Evolutionary conservation across 2,888 invertebrate genomes (phyloP), one percentile per base, ranked within the genome.

Genomic region (Syrphus vitripennis): DNA sequence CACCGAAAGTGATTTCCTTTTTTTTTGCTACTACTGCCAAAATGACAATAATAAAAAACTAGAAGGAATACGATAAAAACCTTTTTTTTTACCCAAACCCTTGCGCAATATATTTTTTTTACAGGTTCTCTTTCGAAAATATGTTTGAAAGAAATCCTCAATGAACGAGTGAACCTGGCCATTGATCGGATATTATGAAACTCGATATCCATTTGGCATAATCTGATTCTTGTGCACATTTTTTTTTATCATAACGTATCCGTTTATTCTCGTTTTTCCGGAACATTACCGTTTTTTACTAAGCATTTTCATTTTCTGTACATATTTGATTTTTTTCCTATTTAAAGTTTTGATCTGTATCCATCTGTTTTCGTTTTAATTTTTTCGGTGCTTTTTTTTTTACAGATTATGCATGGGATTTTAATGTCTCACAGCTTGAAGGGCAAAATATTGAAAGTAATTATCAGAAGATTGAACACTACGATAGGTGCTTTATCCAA

Each of bases 1-100:
- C 87, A 71, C 19, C 34, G 53, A 34, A 74, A 83, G 78, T 87
- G 78, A 83, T 77, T 83, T 83, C 65, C 70, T 40, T 67, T 75
- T 79, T 77, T 78, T 79, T 89, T 90, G 90, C 82, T 87, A 88
- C 87, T 87, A 90, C 88, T 90, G 88, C 4, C 42, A 9, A 79
- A 53, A 59, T 26, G 16, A 37, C 45, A 71, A 65, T 29, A 31
- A 50, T n/a, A n/a, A 59, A 75, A 59, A n/a, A 31, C 53, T 16
- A 24, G 24, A 24, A 29, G 45, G 37, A 55, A 81, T 40, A 37
- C 53, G 37, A 70, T 67, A 48, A 14, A 24, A 16, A 3, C 21
- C 7, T 83, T 53, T 77, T 72, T 69, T 83, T 79, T 81, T 61
- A 61, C 53, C 42, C 65, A 57, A n/a, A 48, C 45, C 42, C 77